Evolutionary conservation across 2,888 invertebrate genomes (phyloP), one percentile per base, ranked within the genome.

Genomic region (Melanophora roralis): DNA sequence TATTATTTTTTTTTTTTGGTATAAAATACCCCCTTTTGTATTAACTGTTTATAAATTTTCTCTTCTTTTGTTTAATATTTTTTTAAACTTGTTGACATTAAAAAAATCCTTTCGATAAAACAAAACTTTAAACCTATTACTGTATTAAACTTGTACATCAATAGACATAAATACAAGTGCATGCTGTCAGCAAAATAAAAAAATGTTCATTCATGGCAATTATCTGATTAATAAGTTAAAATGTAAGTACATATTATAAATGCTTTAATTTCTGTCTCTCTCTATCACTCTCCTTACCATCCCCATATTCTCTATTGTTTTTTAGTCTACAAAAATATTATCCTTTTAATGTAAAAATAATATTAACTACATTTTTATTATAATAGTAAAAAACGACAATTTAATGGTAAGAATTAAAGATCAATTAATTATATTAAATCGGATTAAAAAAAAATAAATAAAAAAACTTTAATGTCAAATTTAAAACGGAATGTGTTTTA

Each of bases 391-490:
- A 14, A 57, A 71, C 40, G 38, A 73, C 62, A 73, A 76, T 64
- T 68, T 73, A 76, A 38, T 57, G 7, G 64, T 80, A 80, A 76
- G 79, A 75, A 75, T 59, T 74, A 76, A 80, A 76, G 6, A 76
- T 80, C 76, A 80, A 80, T 80, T 80, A 76, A 80, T 80, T 80
- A 76, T 80, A 80, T 80, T 80, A 73, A 76, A 76, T 73, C 62
- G 60, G 62, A 80, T 72, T 76, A 76, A 72, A 79, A 21, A 53
- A 59, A 67, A 45, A 23, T 57, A 59, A 65, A 73, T 40, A 73
- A 80, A 76, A 75, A 34, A 72, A 72, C 68, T 68, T 80, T 72
- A 67, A 75, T 80, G 80, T 80, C 51, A 80, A 72, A 76, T 71
- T 80, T 51, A 57, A 73, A 45, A 7, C 1, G n/a, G 12, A 38